Base-by-base conservation (phyloP, 2,888 invertebrate genomes). In the Adelognathus sp. region DNA sequence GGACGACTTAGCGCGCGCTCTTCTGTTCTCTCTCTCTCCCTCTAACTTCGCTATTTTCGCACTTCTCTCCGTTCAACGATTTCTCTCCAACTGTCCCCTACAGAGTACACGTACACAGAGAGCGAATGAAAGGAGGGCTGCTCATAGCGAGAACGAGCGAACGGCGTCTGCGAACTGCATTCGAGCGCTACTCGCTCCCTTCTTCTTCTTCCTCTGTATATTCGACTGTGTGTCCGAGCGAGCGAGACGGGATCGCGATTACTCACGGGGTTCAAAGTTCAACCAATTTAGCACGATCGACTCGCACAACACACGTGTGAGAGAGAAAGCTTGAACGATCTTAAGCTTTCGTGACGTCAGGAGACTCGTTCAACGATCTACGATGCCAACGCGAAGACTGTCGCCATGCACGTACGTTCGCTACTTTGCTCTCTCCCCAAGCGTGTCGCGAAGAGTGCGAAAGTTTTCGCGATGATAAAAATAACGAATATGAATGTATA, bases 181-280 rank as follows among this genome's bases (percentile, higher is more conserved):
- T 58, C 70, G 75, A 56, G 52, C 31, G 44, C 52, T 63, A n/a
- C 16, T 4, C 11, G 29, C 31, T 21, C 41, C 14, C 27, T 7
- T 69, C 52, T 39, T 27, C 9, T 21, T 36, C 61, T 46, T 33
- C 18, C 61, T 31, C 73, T 18, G 4, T 41, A n/a, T 24, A 27
- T 24, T 33, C 1, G 6, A 18, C 14, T 24, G 1, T n/a, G 31
- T 18, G 75, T 66, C n/a, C 24, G 73, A 81, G 24, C 70, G 80
- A 82, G 58, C 58, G 72, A 72, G 81, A 79, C 73, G 81, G 76
- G 78, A 79, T 76, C 78, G 81, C 86, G 86, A 87, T 88, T 85
- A 85, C 85, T 86, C 84, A 79, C 79, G 79, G 75, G 71, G 87
- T 83, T 86, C 88, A 84, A 85, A 88, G 88, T 88, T 88, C 87